Percentiles rank a stretch among this genome's conserved stretches.
phyloP scores from a whole-genome alignment of 1,140 invertebrate genomes.

The Conopomorpha cramerella region DNA sequence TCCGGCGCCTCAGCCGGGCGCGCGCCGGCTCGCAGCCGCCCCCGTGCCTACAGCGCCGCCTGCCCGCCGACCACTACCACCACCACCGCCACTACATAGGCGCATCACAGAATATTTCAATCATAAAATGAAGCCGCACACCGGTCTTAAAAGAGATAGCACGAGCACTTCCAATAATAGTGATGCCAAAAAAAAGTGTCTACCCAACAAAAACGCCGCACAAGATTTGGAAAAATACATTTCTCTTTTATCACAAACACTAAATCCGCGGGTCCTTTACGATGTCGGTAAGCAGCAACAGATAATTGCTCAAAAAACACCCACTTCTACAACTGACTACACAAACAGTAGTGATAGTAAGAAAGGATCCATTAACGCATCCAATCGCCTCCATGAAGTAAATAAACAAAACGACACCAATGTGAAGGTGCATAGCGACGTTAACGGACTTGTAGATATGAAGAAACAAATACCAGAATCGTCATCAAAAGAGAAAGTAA shows the following conservation, averaged over 20 bases:
- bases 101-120: constrained; percentile 82
- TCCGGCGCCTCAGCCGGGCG: constrained; percentile 54
- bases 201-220: constrained; percentile 43
- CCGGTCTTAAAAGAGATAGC: constrained; percentile 48
- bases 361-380: too few relatives aligned
- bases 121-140: constrained; percentile 74
- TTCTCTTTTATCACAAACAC: constrained; percentile 51
- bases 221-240: constrained; percentile 55
- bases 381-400: too few relatives aligned
- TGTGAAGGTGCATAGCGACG: constrained; percentile 20
- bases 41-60: constrained; percentile 31
- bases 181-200: constrained; percentile 44
- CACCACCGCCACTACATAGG: constrained; percentile 25
- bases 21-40: constrained; percentile 41
- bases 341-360: too few relatives aligned
- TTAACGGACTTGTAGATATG: constrained; percentile 41
- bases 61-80: constrained; percentile 45
- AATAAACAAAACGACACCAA: too few relatives aligned
- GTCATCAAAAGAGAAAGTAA: constrained; percentile 20
- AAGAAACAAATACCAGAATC: constrained; percentile 21
- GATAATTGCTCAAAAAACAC: too few relatives aligned
- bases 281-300: constrained; percentile 43
- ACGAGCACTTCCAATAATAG: constrained; percentile 20
- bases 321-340: too few relatives aligned
- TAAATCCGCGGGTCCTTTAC: constrained; percentile 48